Base-by-base conservation (phyloP, 2,113 vertebrate genomes). In the Elephas maximus region DNA sequence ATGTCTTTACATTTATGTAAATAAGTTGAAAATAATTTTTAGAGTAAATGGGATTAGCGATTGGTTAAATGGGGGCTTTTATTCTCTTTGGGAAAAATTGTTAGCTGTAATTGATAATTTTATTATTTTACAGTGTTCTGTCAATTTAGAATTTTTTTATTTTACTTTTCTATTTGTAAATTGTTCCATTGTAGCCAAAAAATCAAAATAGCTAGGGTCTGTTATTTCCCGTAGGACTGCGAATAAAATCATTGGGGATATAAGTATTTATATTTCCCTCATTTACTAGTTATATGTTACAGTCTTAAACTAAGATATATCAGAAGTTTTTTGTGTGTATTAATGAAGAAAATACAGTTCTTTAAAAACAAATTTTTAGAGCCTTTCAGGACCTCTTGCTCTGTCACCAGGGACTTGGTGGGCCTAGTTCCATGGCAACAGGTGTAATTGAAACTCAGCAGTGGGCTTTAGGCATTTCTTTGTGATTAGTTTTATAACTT, bases 361-460 rank as follows among this genome's bases (percentile, higher is more conserved):
- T 74, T 76, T 73, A 37, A 48, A 73, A 57, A 73, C 14, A 86
- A n/a, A 63, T 96, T 74, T 41, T 53, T 57, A 85, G 88, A 91
- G 71, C 82, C 90, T 98, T 60, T 93, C 69, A 86, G 12, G 69
- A 91, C n/a, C 65, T 24, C 67, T 67, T 94, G n/a, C 97, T 95
- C 44, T 63, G 96, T 98, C 98, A 80, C 96, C 76, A 95, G 98
- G 92, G 97, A 98, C 37, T 2, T 97, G 79, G 95, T 97, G 67
- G 65, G 92, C 98, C 97, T 98, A 20, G 51, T 98, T 97, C 98
- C 94, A 96, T 97, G 93, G 98, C 95, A 98, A 98, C 98, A 95
- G 80, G 89, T 96, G 98, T 97, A 98, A 98, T 80, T 97, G 98
- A 96, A 98, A 96, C 98, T 97, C 85, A 96, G 96, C 97, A 20